phyloP scores from a whole-genome alignment of 2,797 vertebrate genomes.

The Myotis myotis region DNA sequence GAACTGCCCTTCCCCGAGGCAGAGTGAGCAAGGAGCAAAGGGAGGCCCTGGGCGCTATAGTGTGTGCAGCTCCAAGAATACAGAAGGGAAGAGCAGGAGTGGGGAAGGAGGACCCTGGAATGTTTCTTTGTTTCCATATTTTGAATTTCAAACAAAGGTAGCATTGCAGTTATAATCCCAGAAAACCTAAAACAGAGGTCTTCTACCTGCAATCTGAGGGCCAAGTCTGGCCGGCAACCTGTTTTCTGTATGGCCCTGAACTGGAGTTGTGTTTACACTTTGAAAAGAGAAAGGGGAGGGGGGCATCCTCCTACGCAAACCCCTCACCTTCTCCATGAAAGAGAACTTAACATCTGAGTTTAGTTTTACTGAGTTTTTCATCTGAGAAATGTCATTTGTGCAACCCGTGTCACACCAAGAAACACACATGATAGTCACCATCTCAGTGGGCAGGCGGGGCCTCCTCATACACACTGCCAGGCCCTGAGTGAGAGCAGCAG shows the following conservation, averaged over 20 bases:
- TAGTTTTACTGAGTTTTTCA: neutral
- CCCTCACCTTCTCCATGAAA: neutral
- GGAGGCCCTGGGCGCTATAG: fast-evolving
- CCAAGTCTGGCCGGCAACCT: neutral
- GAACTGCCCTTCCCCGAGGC: neutral
- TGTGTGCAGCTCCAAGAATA: neutral
- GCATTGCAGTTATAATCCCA: neutral
- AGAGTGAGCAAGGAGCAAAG: neutral
- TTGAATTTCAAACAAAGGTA: neutral
- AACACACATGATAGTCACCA: neutral
- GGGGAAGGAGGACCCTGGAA: neutral
- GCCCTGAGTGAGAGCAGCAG: neutral
- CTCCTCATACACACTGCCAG: neutral
- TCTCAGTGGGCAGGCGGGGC: neutral
- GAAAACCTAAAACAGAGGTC: neutral
- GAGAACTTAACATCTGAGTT: neutral
- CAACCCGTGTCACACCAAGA: neutral
- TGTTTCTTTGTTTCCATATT: neutral
- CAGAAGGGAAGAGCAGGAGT: neutral
- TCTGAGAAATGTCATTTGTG: neutral
- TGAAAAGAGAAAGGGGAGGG: neutral
- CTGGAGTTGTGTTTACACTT: neutral
- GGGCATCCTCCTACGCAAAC: neutral
- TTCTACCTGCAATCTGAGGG: neutral
- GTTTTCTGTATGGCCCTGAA: neutral